Base-by-base conservation (phyloP, 2,888 invertebrate genomes). In the Geophilus truncorum region DNA sequence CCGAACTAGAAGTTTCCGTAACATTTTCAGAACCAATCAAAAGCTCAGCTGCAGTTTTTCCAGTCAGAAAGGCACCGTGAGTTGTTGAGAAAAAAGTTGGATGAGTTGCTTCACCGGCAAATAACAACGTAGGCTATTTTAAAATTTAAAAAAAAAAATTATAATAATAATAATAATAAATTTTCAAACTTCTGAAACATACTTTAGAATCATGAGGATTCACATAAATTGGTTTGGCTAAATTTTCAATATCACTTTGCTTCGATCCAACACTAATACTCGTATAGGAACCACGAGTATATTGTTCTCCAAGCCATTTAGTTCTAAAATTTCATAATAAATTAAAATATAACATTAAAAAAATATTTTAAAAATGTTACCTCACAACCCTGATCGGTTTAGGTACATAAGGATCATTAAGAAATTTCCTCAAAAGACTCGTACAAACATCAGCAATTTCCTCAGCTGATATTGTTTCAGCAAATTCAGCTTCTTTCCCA, bases 21-120 rank as follows among this genome's bases (percentile, higher is more conserved):
- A n/a, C n/a, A n/a, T n/a, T n/a, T n/a, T n/a, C n/a, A n/a, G n/a
- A n/a, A n/a, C n/a, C n/a, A n/a, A n/a, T n/a, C n/a, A n/a, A n/a
- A n/a, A n/a, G n/a, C n/a, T n/a, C n/a, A n/a, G n/a, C n/a, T n/a
- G n/a, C n/a, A n/a, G n/a, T n/a, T n/a, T n/a, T 90, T 0, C 93
- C 93, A n/a, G 91, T 89, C 85, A 92, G 92, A 0, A 92, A 86
- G 0, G 93, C 93, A 0, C 93, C 93, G 84, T 93, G 93, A 0
- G 92, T 92, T 0, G 92, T 90, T 0, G 90, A 90, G 85, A 90
- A 92, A 84, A 89, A 90, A 83, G 90, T 85, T 15, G 81, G 80
- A 81, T 86, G 85, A 10, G 86, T 85, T 2, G 86, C 86, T 84
- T 87, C 87, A 12, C 87, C 87, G 80, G 86, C 87, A 84, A 87